Percentiles rank a stretch among this genome's conserved stretches.
These are phyloP conservation scores for Coleophora flavipennella DNA, from an alignment of 2,888 invertebrate genomes.

Conservation along the genomic window DNA sequence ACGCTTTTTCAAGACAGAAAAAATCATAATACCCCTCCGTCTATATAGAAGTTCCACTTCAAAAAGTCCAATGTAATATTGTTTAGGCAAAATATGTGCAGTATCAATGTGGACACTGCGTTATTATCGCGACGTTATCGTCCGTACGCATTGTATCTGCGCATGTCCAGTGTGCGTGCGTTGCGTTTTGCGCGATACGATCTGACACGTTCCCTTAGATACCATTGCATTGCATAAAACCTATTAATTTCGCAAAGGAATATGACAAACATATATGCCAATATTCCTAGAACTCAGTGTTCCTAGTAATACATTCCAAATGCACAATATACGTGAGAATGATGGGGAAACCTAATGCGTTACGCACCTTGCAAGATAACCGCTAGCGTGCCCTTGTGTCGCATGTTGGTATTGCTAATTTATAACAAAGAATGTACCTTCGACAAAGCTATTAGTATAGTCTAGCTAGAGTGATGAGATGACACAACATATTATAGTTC, in stretches of 20 bases:
- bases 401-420: background rate
- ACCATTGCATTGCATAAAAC: slow-evolving; percentile 41
- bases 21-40: too few relatives aligned
- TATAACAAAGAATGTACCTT: background rate
- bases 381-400: background rate
- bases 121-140: slow-evolving; percentile 57
- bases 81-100: slow-evolving; percentile 36
- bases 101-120: slow-evolving; percentile 33
- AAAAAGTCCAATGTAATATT: slow-evolving; percentile 25
- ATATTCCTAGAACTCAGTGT: background rate
- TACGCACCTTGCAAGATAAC: slow-evolving; percentile 43
- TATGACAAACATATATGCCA: slow-evolving; percentile 22
- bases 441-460: background rate
- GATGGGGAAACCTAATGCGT: slow-evolving; percentile 56
- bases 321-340: slow-evolving; percentile 52
- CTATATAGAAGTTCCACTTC: too few relatives aligned
- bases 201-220: slow-evolving; percentile 41
- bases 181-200: slow-evolving; percentile 59
- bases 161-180: slow-evolving; percentile 45
- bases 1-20: too few relatives aligned
- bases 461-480: too few relatives aligned
- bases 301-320: too few relatives aligned
- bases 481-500: too few relatives aligned
- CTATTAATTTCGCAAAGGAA: slow-evolving; percentile 57
- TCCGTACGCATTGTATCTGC: slow-evolving; percentile 55